Percentiles rank a stretch among this genome's conserved stretches.
Conservation (phyloP, 2,888 invertebrate species). For the Acanthococcus lagerstroemiae region DNA sequence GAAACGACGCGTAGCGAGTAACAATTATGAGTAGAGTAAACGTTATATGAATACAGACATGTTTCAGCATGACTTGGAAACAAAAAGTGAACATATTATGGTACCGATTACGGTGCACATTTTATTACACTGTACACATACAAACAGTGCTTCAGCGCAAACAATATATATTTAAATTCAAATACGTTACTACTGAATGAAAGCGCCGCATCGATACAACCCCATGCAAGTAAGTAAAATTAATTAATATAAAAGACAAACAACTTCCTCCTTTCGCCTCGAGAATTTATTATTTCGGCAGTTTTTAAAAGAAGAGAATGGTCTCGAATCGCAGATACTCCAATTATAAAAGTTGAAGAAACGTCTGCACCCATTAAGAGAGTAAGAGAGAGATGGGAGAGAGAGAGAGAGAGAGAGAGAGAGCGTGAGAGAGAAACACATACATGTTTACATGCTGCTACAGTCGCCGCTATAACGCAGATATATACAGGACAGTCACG, state of each 20-base stretch:
- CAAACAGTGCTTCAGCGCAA: constrained; percentile 8
- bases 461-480: not conserved
- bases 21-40: not conserved
- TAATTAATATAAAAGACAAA: not conserved
- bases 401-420: too few relatives aligned
- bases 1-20: too few relatives aligned
- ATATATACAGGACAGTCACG: constrained; percentile 21
- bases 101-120: constrained; percentile 1
- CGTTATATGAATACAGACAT: not conserved
- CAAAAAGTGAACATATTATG: not conserved
- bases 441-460: constrained; percentile 17
- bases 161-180: constrained; percentile 3
- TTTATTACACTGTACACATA: constrained; percentile 10
- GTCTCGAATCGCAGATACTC: not conserved
- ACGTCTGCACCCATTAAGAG: not conserved
- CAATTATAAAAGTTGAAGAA: not conserved
- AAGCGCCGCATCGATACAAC: constrained; percentile 9
- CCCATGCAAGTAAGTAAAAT: constrained; percentile 7
- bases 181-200: constrained; percentile 9
- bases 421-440: not conserved
- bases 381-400: too few relatives aligned
- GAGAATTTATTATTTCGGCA: not conserved
- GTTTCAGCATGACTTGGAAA: not conserved
- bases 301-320: not conserved
- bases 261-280: not conserved